Conservation (phyloP, 2,888 invertebrate genomes). For the Drosophila kuntzei region DNA sequence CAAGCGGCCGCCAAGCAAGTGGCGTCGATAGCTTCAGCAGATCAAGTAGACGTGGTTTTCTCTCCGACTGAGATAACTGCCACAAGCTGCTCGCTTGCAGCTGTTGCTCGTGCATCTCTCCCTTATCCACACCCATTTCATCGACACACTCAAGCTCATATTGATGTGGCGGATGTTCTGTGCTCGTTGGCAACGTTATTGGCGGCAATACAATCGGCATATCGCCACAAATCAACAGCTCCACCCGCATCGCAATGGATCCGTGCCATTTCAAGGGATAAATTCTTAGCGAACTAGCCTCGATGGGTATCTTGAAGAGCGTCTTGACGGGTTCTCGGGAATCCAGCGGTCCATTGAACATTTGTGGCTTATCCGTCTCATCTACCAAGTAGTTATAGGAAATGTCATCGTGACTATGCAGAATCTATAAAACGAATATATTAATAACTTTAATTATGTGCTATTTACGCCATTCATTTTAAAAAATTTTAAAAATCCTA, state of each 20-base stretch:
- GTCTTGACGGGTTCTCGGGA: constrained; percentile 87
- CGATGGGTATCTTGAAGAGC: constrained; percentile 90
- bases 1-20: constrained; percentile 89
- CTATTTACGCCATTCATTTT: too few relatives aligned
- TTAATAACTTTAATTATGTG: too few relatives aligned
- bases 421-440: constrained; percentile 65
- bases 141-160: constrained; percentile 88
- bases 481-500: too few relatives aligned
- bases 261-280: constrained; percentile 92
- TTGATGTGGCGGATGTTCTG: constrained; percentile 46
- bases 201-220: constrained; percentile 11
- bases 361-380: constrained; percentile 87
- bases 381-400: constrained; percentile 88
- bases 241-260: constrained; percentile 89
- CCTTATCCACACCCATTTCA: constrained; percentile 90
- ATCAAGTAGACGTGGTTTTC: constrained; percentile 77
- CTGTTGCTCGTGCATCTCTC: constrained; percentile 88
- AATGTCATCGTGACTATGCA: constrained; percentile 89
- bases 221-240: constrained; percentile 90
- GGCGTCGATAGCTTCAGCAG: constrained; percentile 83
- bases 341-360: constrained; percentile 91
- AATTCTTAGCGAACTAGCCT: constrained; percentile 90
- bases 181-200: constrained; percentile 42
- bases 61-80: constrained; percentile 73
- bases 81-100: constrained; percentile 86